phyloP scores from a whole-genome alignment of 2,113 vertebrate species.

The Ia io region DNA sequence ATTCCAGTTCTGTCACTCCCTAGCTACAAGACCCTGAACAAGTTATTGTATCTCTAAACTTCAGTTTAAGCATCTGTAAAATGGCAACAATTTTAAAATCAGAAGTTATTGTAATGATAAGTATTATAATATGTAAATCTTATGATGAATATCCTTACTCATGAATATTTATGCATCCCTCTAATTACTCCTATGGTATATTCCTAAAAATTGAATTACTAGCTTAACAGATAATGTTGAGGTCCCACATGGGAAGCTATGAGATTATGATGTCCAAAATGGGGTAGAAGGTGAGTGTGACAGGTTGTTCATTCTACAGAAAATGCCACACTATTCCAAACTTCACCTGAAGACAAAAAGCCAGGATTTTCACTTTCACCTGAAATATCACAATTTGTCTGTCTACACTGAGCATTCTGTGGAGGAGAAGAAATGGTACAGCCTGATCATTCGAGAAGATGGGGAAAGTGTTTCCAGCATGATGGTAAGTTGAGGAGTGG shows the following conservation, averaged over 20 bases:
- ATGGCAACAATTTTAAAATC: neutral
- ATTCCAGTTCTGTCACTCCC: slow-evolving; percentile 1
- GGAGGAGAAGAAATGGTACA: slow-evolving; percentile 84
- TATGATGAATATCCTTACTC: neutral
- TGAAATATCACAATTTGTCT: slow-evolving; percentile 69
- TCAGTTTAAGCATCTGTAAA: slow-evolving; percentile 18
- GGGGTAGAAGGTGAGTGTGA: neutral
- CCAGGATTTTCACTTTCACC: slow-evolving; percentile 73
- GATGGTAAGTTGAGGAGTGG: slow-evolving; percentile 85
- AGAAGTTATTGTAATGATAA: neutral
- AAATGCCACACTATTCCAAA: slow-evolving; percentile 84
- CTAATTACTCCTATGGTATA: neutral
- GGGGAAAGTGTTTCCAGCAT: slow-evolving; percentile 77
- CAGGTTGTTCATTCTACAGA: slow-evolving; percentile 79
- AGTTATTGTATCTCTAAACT: neutral
- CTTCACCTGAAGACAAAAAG: slow-evolving; percentile 78
- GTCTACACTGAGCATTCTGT: slow-evolving; percentile 71
- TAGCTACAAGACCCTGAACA: neutral
- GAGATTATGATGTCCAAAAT: neutral
- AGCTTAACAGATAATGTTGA: neutral
- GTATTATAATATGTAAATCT: neutral
- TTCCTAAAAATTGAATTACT: neutral
- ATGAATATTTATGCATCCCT: neutral
- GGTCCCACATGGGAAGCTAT: neutral
- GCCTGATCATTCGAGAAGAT: slow-evolving; percentile 83